These are phyloP conservation scores for Oreotrochilus melanogaster DNA, from an alignment of 2,113 vertebrate species.

Conservation along the genomic window DNA sequence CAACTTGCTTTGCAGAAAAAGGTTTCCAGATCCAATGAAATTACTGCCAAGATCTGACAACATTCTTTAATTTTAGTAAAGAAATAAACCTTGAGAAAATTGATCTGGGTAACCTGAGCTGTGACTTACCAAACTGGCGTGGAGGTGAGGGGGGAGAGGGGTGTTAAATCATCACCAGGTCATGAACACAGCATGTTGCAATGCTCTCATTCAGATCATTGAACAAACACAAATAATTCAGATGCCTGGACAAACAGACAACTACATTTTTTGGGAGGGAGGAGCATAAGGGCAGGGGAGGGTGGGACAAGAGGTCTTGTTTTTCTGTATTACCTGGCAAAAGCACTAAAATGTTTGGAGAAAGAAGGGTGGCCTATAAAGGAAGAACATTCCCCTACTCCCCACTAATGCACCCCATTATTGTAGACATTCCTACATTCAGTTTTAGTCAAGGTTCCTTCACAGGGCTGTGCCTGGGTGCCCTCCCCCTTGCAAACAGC, in stretches of 20 bases:
- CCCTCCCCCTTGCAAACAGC: not conserved
- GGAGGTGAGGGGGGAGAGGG: too few species aligned
- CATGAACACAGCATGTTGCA: not conserved
- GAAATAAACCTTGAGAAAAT: not conserved
- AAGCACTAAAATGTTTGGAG: not conserved
- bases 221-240: constrained; percentile 30
- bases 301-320: not conserved
- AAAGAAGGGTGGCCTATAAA: not conserved
- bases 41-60: not conserved
- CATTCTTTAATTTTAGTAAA: not conserved
- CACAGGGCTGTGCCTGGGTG: not conserved
- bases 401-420: not conserved
- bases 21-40: not conserved
- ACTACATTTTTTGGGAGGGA: not conserved
- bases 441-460: not conserved
- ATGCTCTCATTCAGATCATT: not conserved
- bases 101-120: not conserved
- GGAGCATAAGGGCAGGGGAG: fast-evolving
- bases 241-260: not conserved
- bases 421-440: not conserved
- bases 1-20: not conserved
- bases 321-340: not conserved
- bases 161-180: not conserved
- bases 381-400: not conserved
- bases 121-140: not conserved